Evolutionary conservation across 2,113 vertebrate genomes (phyloP).

Genomic region (Plecotus auritus): DNA sequence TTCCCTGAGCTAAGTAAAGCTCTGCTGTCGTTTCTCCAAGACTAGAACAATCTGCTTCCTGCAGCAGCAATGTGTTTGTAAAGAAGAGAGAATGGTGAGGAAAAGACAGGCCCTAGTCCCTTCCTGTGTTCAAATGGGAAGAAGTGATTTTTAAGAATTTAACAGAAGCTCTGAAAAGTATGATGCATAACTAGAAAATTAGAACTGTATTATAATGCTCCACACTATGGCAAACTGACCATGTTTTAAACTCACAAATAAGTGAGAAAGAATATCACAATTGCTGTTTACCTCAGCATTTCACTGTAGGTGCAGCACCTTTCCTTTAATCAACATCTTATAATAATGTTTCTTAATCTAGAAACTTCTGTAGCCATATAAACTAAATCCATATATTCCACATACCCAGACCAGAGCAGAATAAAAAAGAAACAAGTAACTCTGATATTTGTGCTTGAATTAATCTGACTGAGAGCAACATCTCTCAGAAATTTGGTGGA

Average conservation of each 20-base stretch:
- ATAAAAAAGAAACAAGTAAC: not conserved
- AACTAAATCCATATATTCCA: not conserved
- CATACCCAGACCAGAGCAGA: not conserved
- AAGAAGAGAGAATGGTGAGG: not conserved
- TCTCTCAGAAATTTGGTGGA: not conserved
- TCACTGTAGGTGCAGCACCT: not conserved
- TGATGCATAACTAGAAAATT: not conserved
- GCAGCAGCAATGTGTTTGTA: not conserved
- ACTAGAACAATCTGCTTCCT: not conserved
- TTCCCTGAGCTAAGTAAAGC: not conserved
- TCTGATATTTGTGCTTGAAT: not conserved
- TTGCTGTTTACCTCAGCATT: not conserved
- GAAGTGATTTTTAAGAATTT: not conserved
- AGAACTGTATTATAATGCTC: not conserved
- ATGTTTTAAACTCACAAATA: not conserved
- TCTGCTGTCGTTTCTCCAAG: not conserved
- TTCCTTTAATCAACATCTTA: not conserved
- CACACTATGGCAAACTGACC: not conserved
- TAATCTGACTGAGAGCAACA: not conserved
- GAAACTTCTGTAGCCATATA: not conserved
- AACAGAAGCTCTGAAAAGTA: not conserved
- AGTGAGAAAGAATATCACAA: not conserved
- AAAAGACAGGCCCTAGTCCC: not conserved
- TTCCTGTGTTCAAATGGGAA: not conserved
- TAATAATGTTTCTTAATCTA: not conserved